Percentiles rank a stretch among this genome's conserved stretches.
phyloP scores from a whole-genome alignment of 2,113 vertebrate species.

The Colistium nudipinnis region DNA sequence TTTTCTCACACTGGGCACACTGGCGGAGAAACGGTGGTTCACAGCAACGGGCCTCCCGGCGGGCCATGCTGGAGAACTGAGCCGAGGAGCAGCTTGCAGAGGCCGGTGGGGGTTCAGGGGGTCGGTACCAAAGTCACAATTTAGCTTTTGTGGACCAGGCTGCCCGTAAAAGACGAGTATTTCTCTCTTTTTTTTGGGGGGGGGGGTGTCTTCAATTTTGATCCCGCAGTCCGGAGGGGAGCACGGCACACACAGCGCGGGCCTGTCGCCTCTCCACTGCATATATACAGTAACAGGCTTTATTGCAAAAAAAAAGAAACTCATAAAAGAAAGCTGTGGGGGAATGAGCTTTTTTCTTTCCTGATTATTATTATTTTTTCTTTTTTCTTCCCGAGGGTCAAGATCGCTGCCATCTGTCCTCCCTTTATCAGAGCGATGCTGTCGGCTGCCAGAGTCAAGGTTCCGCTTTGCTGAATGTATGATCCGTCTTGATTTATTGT shows the following conservation, averaged over 20 bases:
- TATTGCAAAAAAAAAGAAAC: slow-evolving; percentile 71
- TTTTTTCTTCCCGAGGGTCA: slow-evolving; percentile 54
- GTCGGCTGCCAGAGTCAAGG: slow-evolving; percentile 10
- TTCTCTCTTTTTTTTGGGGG: too few species aligned
- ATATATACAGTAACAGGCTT: slow-evolving; percentile 61
- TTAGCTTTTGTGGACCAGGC: slow-evolving; percentile 50
- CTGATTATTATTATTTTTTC: too few species aligned
- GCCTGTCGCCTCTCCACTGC: slow-evolving; percentile 48
- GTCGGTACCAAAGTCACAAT: slow-evolving; percentile 47
- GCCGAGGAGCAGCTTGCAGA: slow-evolving; percentile 52
- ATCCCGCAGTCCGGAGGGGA: slow-evolving; percentile 37
- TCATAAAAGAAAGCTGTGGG: slow-evolving; percentile 73
- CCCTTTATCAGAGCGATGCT: slow-evolving; percentile 38
- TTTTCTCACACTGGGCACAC: slow-evolving; percentile 57
- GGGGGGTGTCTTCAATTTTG: slow-evolving; percentile 47
- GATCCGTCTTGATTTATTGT: neutral
- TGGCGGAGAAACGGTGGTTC: slow-evolving; percentile 53
- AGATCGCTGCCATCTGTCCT: slow-evolving; percentile 60
- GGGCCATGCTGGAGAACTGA: slow-evolving; percentile 47
- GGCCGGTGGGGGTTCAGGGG: slow-evolving; percentile 45
- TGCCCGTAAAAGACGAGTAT: slow-evolving; percentile 36
- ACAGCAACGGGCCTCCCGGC: slow-evolving; percentile 58
- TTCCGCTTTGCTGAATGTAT: slow-evolving; percentile 19
- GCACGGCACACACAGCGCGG: slow-evolving; percentile 36
- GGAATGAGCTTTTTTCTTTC: slow-evolving; percentile 62